Evolutionary conservation across 2,113 vertebrate genomes (phyloP), one percentile per base, ranked within the genome.

Genomic region (Procavia capensis): DNA sequence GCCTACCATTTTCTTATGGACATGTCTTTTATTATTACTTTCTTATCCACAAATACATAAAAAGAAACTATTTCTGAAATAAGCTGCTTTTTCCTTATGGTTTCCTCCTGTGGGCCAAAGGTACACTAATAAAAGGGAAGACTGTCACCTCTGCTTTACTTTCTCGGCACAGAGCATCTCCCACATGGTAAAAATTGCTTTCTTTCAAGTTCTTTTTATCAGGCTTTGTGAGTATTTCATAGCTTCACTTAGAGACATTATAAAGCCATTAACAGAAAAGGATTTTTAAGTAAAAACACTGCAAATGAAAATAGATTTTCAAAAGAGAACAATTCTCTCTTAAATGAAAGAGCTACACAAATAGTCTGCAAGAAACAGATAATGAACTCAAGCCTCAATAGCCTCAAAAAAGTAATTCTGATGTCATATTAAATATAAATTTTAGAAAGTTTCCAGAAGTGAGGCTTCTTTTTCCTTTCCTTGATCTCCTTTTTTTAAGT

Each of bases 361-460:
- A 85, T 82, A 88, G 36, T 79, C 41, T 78, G 20, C 39, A 79
- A 90, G 61, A 94, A 79, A 63, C 83, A 85, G 27, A 11, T 22
- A 81, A 95, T 76, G 11, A 64, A 50, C 31, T 93, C 24, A 78
- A 95, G 75, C 39, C 31, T 85, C 10, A 92, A 5, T 95, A 90
- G 85, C 41, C 76, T 93, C 83, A 61, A 87, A 93, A 91, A 80
- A 19, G 47, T 72, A 75, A 84, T 86, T 87, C 43, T 92, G 70
- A 91, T 95, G 92, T 94, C 36, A 91, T 91, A 86, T 89, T 76
- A 96, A 96, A 91, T 89, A 72, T 86, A 36, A 70, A 86, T 89
- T 95, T 89, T 63, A 45, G 16, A 36, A 90, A 79, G 47, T 96
- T 94, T 92, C 43, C 29, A 85, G 34, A n/a, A 13, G 27, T 41